phyloP scores from a whole-genome alignment of 30 jellyfish, hydroid and myxozoan genomes.

The Hydractinia echinata region DNA sequence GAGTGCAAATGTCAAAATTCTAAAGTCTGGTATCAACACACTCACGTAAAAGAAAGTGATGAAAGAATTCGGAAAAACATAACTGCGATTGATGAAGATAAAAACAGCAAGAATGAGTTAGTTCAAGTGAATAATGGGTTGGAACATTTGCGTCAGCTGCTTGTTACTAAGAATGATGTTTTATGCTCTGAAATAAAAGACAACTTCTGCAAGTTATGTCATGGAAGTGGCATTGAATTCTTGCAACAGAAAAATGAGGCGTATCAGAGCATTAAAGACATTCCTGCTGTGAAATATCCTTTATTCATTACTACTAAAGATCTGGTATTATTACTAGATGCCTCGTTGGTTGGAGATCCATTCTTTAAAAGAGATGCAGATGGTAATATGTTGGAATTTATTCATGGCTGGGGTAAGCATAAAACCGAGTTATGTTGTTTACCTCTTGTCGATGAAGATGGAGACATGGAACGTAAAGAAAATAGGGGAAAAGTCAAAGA shows the following conservation, averaged over 20 bases:
- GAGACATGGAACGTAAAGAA: constrained; percentile 17
- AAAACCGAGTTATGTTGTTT: constrained; percentile 45
- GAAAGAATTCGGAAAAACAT: too few species aligned
- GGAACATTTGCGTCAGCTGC: constrained; percentile 74
- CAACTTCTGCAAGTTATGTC: constrained; percentile 56
- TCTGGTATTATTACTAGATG: constrained; percentile 61
- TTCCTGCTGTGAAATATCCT: constrained; percentile 37
- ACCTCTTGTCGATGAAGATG: constrained; percentile 51
- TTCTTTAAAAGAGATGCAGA: constrained; percentile 53
- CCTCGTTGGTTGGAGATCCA: constrained; percentile 63
- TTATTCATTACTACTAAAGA: constrained; percentile 67
- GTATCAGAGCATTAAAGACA: constrained; percentile 16
- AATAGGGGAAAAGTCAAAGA: constrained; percentile 13
- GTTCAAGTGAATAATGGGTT: constrained; percentile 15
- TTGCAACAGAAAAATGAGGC: constrained; percentile 13
- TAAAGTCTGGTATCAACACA: neutral
- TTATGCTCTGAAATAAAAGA: constrained; percentile 60
- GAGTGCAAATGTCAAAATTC: constrained; percentile 34
- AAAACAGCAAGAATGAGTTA: constrained; percentile 13
- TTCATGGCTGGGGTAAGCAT: constrained; percentile 78
- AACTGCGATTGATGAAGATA: neutral
- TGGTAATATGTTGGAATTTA: constrained; percentile 40
- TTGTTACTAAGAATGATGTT: constrained; percentile 68
- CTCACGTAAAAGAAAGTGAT: neutral
- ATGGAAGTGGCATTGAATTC: constrained; percentile 38